Conservation (phyloP, 2,888 invertebrate species). For the Xanthorhoe designata region DNA sequence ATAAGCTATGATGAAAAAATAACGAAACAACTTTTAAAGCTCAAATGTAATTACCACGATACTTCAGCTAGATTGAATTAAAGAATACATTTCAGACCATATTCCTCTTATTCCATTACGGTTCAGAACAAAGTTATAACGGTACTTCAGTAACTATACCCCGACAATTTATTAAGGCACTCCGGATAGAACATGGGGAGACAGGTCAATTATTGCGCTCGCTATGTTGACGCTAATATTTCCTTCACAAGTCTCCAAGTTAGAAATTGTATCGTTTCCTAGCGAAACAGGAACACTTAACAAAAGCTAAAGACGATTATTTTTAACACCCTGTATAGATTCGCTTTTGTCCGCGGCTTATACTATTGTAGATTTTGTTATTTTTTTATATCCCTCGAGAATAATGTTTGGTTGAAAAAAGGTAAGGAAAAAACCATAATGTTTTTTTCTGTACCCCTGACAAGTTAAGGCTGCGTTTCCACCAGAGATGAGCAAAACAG, state of each 20-base stretch:
- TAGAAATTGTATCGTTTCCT: slow-evolving; percentile 4
- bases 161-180: slow-evolving; percentile 51
- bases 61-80: not conserved
- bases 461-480: too few relatives aligned
- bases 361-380: not conserved
- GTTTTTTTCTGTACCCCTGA: too few relatives aligned
- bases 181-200: slow-evolving; percentile 40
- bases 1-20: too few relatives aligned
- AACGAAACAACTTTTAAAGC: too few relatives aligned
- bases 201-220: slow-evolving; percentile 47
- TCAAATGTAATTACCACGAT: not conserved
- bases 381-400: too few relatives aligned
- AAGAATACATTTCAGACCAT: slow-evolving; percentile 20
- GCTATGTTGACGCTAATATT: slow-evolving; percentile 36
- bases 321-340: not conserved
- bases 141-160: slow-evolving; percentile 44
- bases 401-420: too few relatives aligned
- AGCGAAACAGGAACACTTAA: not conserved
- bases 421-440: too few relatives aligned
- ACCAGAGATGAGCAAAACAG: too few relatives aligned
- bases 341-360: not conserved
- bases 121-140: slow-evolving; percentile 31
- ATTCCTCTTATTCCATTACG: slow-evolving; percentile 33
- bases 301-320: not conserved
- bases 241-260: slow-evolving; percentile 24